Evolutionary conservation across 2,888 invertebrate genomes (phyloP).

Genomic region (Subacronicta megacephala): DNA sequence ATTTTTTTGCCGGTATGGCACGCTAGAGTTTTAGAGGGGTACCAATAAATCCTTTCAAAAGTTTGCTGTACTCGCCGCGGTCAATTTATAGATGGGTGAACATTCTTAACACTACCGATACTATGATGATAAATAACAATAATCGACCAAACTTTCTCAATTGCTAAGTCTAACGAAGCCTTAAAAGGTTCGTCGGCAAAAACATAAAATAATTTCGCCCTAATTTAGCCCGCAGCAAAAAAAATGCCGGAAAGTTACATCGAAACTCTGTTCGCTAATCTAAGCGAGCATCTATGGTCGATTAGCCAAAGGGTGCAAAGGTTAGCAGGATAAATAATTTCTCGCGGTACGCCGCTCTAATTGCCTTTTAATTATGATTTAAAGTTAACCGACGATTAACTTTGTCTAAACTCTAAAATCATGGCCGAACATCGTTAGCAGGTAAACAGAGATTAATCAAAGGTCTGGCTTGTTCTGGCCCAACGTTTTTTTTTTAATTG

Average conservation of each 20-base stretch:
- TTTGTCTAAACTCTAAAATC: constrained; percentile 54
- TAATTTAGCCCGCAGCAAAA: not conserved
- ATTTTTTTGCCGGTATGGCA: too few species aligned
- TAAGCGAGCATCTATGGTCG: constrained; percentile 42
- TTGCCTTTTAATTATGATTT: constrained; percentile 69
- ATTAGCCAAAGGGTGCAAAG: constrained; percentile 58
- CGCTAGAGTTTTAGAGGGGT: too few species aligned
- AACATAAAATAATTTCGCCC: not conserved
- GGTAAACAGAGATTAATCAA: constrained; percentile 61
- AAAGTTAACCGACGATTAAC: constrained; percentile 56
- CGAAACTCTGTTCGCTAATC: constrained; percentile 22
- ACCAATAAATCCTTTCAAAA: too few species aligned
- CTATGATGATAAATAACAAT: too few species aligned
- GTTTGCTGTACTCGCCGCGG: too few species aligned
- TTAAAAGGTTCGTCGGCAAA: not conserved
- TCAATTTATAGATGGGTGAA: too few species aligned
- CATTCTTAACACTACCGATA: too few species aligned
- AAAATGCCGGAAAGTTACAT: constrained; percentile 10
- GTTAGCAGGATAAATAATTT: constrained; percentile 57
- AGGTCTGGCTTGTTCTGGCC: constrained; percentile 45
- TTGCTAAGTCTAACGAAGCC: not conserved
- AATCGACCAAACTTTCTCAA: too few species aligned
- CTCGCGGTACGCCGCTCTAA: constrained; percentile 55
- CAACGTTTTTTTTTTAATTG: constrained; percentile 57
- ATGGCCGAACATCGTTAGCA: constrained; percentile 55